Conservation (phyloP, 2,797 vertebrate genomes). For the Allobates femoralis region DNA sequence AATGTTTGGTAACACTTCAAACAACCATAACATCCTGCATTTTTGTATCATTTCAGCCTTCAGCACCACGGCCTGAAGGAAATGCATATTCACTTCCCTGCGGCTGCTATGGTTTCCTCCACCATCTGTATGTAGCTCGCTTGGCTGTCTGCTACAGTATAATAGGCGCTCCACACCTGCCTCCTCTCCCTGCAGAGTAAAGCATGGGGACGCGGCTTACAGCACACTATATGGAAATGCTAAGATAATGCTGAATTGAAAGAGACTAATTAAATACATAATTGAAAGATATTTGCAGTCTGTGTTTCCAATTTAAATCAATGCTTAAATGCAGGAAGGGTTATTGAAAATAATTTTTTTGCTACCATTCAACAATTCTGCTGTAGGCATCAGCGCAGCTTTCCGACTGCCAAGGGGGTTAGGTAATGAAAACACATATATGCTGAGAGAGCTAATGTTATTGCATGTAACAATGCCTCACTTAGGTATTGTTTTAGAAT, state of each 20-base stretch:
- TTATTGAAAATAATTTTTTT: constrained; percentile 23
- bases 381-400: not conserved
- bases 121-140: not conserved
- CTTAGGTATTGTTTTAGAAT: constrained; percentile 42
- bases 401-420: constrained; percentile 13
- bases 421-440: constrained; percentile 34
- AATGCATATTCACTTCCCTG: not conserved
- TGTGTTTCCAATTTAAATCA: constrained; percentile 6
- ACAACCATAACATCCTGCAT: too few species aligned
- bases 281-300: constrained; percentile 9
- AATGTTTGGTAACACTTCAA: too few species aligned
- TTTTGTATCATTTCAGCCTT: too few species aligned
- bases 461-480: constrained; percentile 25
- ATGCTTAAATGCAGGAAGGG: constrained; percentile 1
- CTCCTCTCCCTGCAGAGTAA: not conserved
- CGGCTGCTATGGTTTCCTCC: not conserved
- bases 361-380: not conserved
- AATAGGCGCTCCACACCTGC: not conserved
- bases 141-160: not conserved
- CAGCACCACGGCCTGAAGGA: not conserved
- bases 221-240: not conserved
- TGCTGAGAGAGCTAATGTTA: constrained; percentile 17
- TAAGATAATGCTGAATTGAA: not conserved
- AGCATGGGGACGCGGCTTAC: not conserved
- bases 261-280: constrained; percentile 5